phyloP scores from a whole-genome alignment of 2,797 vertebrate species.

The Limnodromus scolopaceus region DNA sequence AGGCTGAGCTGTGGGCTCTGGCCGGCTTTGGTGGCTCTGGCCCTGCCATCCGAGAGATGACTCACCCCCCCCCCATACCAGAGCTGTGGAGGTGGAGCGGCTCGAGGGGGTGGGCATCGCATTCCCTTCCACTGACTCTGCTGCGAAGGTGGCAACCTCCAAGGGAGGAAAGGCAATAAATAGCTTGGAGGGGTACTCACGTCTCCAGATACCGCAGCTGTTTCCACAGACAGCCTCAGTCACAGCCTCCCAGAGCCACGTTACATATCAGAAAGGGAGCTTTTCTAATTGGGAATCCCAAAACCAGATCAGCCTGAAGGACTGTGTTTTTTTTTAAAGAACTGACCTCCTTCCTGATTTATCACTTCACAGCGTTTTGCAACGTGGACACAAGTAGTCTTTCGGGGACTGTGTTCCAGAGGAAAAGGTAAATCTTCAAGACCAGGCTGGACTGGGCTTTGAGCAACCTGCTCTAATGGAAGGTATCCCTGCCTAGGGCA shows the following conservation, averaged over 20 bases:
- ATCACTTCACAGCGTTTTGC: background rate
- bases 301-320: background rate
- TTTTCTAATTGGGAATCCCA: background rate
- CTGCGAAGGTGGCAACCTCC: background rate
- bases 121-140: background rate
- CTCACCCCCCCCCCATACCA: background rate
- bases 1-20: background rate
- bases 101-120: background rate
- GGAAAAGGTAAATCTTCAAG: background rate
- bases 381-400: background rate
- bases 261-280: background rate
- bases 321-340: background rate
- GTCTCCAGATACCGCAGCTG: background rate
- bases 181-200: background rate
- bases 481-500: too few relatives aligned
- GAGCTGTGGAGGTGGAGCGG: background rate
- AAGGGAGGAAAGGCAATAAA: background rate
- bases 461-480: too few relatives aligned
- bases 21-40: background rate
- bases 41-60: too few relatives aligned
- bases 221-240: background rate
- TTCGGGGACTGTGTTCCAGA: background rate
- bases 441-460: too few relatives aligned
- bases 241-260: background rate
- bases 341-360: background rate